A percentile compares a stretch with the other conserved stretches of the same genome.
Evolutionary conservation across 2,797 vertebrate genomes (phyloP).

Genomic region (Schizopygopsis pylzovi): DNA sequence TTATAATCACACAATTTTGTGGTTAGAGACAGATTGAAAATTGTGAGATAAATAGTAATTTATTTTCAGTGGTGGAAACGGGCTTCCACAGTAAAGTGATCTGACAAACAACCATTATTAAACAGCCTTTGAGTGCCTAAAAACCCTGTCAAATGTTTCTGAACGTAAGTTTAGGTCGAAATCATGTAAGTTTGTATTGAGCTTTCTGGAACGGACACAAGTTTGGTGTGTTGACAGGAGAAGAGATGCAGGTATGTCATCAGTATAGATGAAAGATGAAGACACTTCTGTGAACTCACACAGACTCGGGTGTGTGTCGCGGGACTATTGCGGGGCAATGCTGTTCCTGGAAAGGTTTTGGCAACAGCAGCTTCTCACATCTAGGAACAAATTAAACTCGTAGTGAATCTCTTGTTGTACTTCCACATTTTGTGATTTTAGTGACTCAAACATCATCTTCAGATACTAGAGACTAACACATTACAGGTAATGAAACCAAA

Average conservation of each 20-base stretch:
- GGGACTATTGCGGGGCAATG: background rate
- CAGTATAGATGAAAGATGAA: background rate
- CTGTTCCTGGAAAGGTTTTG: constrained; percentile 43
- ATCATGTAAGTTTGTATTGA: background rate
- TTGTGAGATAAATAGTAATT: too few species aligned
- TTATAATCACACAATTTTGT: too few species aligned
- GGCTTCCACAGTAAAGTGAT: background rate
- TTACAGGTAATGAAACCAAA: background rate
- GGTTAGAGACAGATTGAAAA: too few species aligned
- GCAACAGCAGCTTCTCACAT: constrained; percentile 15
- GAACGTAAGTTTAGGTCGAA: background rate
- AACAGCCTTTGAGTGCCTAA: background rate
- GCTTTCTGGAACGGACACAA: background rate
- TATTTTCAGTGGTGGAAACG: background rate
- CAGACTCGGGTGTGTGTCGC: background rate
- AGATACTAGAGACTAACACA: background rate
- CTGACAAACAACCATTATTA: background rate
- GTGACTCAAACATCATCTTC: background rate
- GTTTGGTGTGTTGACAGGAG: background rate
- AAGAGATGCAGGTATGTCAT: background rate
- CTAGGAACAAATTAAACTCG: constrained; percentile 5
- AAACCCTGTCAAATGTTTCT: background rate
- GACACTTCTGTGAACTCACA: background rate
- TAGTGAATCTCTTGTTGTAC: background rate
- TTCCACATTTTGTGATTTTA: background rate